Conservation (phyloP, 2,113 vertebrate species). For the Puntigrus tetrazona region DNA sequence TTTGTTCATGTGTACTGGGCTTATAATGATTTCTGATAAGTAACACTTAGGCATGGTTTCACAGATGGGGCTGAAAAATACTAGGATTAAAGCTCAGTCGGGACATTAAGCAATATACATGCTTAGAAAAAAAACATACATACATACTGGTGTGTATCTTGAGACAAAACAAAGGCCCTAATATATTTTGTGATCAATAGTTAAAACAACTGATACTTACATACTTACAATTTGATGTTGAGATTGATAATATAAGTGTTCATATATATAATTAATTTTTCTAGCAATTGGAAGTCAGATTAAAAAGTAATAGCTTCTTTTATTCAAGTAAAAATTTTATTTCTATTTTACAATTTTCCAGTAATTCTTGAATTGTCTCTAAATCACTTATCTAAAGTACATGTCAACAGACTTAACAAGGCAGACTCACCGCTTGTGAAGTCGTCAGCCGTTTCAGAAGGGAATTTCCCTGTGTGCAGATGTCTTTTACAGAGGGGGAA, state of each 20-base stretch:
- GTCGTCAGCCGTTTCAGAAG: slow-evolving; percentile 25
- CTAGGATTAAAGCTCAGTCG: too few relatives aligned
- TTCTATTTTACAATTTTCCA: not conserved
- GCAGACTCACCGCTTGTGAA: not conserved
- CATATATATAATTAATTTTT: too few relatives aligned
- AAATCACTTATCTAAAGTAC: slow-evolving; percentile 25
- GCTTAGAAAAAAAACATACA: too few relatives aligned
- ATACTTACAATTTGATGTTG: too few relatives aligned
- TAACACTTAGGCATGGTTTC: too few relatives aligned
- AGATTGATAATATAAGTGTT: not conserved
- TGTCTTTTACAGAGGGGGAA: slow-evolving; percentile 15
- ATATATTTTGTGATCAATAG: too few relatives aligned
- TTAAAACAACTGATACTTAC: too few relatives aligned
- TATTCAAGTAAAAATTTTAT: not conserved
- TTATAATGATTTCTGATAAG: not conserved
- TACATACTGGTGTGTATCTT: too few relatives aligned
- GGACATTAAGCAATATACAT: too few relatives aligned
- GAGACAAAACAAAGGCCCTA: too few relatives aligned
- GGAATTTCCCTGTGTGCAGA: slow-evolving; percentile 38
- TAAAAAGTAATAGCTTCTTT: not conserved
- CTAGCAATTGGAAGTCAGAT: not conserved
- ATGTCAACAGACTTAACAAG: slow-evolving; percentile 23
- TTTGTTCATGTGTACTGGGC: not conserved
- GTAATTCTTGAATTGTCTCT: not conserved
- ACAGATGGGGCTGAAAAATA: too few relatives aligned